These are phyloP conservation scores for Griposia aprilina DNA, from an alignment of 2,888 invertebrate genomes.

Conservation along the genomic window DNA sequence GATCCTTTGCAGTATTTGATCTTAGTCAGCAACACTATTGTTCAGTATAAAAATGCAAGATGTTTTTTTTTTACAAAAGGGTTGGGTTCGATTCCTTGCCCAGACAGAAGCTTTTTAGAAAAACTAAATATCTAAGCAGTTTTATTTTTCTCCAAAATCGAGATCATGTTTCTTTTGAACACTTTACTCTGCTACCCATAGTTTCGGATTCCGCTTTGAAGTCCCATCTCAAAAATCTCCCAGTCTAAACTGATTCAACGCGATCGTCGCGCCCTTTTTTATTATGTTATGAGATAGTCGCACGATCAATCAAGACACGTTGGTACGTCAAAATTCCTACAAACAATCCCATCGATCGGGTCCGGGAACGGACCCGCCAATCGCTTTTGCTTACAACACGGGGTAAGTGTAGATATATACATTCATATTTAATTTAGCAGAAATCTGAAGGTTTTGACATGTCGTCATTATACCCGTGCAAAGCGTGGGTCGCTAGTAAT, in stretches of 20 bases:
- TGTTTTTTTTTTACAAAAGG: background rate
- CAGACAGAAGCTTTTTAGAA: background rate
- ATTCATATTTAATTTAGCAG: background rate
- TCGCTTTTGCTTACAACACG: too few relatives aligned
- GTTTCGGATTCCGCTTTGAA: too few relatives aligned
- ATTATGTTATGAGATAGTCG: background rate
- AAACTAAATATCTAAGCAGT: background rate
- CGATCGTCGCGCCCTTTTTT: background rate
- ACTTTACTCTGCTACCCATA: background rate
- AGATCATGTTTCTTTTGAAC: background rate
- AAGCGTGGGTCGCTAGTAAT: background rate
- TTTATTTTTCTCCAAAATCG: background rate
- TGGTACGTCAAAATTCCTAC: background rate
- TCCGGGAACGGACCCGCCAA: too few relatives aligned
- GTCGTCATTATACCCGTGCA: background rate
- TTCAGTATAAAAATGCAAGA: background rate
- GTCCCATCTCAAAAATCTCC: background rate
- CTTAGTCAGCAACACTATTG: background rate
- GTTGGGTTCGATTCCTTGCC: background rate
- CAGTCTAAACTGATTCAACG: background rate
- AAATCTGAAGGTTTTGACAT: background rate
- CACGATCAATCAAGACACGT: background rate
- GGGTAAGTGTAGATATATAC: background rate
- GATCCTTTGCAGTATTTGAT: background rate
- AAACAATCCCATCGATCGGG: background rate